Percentiles rank a stretch among this genome's conserved stretches.
These are phyloP conservation scores for Chamaea fasciata DNA, from an alignment of 2,113 vertebrate genomes.

Conservation along the genomic window DNA sequence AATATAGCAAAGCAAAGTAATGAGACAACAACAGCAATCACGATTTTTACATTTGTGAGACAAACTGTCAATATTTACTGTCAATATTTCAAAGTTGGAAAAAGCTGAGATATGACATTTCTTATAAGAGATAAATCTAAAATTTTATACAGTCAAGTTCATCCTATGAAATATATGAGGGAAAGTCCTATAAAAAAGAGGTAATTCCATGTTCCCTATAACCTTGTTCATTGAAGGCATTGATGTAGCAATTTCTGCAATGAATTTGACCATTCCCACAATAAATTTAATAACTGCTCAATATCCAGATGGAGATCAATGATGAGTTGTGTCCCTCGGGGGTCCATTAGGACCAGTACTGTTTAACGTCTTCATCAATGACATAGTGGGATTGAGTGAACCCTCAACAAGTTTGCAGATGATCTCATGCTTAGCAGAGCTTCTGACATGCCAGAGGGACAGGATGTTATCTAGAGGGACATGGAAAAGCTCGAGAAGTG, in stretches of 20 bases:
- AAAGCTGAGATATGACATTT: neutral
- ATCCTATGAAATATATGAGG: neutral
- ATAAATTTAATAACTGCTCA: neutral
- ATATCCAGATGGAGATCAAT: neutral
- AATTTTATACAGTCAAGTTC: neutral
- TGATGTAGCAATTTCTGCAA: neutral
- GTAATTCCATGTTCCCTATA: neutral
- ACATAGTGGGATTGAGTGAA: neutral
- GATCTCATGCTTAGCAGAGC: neutral
- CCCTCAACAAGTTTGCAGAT: neutral
- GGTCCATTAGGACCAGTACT: fast-evolving
- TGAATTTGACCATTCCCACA: neutral
- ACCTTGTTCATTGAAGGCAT: neutral
- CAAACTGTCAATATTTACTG: neutral
- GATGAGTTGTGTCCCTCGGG: neutral
- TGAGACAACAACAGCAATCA: neutral
- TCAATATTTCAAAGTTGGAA: neutral
- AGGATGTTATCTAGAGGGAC: neutral
- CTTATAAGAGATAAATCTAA: neutral
- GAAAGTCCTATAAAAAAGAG: neutral
- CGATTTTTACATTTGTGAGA: neutral
- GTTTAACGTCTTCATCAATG: neutral
- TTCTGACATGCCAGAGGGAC: neutral
- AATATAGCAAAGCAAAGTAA: neutral
- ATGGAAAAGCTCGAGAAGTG: neutral